A percentile compares a stretch with the other conserved stretches of the same genome.
Conservation (phyloP, 2,113 vertebrate genomes). For the Megatriorchis doriae region DNA sequence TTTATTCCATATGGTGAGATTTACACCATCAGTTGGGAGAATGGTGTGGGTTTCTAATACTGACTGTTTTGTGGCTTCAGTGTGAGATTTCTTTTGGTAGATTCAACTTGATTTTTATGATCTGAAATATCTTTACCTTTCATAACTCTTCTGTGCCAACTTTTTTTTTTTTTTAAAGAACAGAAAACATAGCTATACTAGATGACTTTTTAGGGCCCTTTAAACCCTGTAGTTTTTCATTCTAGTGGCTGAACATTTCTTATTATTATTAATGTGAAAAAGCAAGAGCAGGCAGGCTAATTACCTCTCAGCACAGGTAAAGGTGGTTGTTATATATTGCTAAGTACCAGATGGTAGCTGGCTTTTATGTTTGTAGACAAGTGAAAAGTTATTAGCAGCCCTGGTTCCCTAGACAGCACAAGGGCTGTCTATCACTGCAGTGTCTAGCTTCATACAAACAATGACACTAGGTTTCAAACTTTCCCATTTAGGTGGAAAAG, state of each 20-base stretch:
- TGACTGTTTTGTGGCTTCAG: not conserved
- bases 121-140: not conserved
- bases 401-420: not conserved
- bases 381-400: not conserved
- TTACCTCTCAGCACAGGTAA: not conserved
- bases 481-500: not conserved
- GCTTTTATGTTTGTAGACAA: not conserved
- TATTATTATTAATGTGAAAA: not conserved
- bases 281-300: not conserved
- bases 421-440: not conserved
- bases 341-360: not conserved
- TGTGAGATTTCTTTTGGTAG: not conserved
- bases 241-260: not conserved
- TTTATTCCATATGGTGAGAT: not conserved
- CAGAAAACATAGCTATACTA: not conserved
- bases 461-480: not conserved
- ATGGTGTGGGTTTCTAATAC: not conserved
- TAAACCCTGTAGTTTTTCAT: not conserved
- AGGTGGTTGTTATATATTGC: not conserved
- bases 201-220: not conserved
- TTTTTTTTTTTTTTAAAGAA: not conserved
- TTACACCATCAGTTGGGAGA: not conserved
- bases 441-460: not conserved
- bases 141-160: not conserved
- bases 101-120: not conserved